Evolutionary conservation across 2,888 invertebrate species (phyloP).

Genomic region (Epinotia brunnichana): DNA sequence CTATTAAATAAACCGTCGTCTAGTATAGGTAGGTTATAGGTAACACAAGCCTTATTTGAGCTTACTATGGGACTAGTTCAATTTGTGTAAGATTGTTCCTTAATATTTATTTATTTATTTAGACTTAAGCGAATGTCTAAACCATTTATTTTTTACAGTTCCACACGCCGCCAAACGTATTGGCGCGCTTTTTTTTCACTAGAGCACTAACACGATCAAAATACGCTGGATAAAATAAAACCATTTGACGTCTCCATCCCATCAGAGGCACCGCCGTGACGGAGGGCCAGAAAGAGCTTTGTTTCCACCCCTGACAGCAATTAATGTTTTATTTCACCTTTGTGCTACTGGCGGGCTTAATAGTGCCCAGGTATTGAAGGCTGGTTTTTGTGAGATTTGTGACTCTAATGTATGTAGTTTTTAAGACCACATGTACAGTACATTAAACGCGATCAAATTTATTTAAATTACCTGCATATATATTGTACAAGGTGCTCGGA

Average conservation of each 20-base stretch:
- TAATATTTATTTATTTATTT: too few relatives aligned
- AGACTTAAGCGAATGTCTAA: too few relatives aligned
- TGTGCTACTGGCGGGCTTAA: constrained; percentile 34
- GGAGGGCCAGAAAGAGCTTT: constrained; percentile 42
- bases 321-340: constrained; percentile 49
- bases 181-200: constrained; percentile 5
- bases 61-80: too few relatives aligned
- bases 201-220: constrained; percentile 21
- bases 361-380: constrained; percentile 11
- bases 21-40: too few relatives aligned
- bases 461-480: too few relatives aligned
- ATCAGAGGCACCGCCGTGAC: constrained; percentile 35
- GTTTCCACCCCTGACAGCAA: constrained; percentile 46
- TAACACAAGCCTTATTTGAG: too few relatives aligned
- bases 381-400: constrained; percentile 4
- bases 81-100: too few relatives aligned
- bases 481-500: too few relatives aligned
- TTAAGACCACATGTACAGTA: too few relatives aligned
- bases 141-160: background rate
- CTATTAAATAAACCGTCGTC: too few relatives aligned
- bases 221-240: constrained; percentile 31
- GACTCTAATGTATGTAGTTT: too few relatives aligned
- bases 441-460: too few relatives aligned
- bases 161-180: background rate
- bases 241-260: constrained; percentile 36